phyloP scores from a whole-genome alignment of 1,140 invertebrate genomes.

The Aphis gossypii region DNA sequence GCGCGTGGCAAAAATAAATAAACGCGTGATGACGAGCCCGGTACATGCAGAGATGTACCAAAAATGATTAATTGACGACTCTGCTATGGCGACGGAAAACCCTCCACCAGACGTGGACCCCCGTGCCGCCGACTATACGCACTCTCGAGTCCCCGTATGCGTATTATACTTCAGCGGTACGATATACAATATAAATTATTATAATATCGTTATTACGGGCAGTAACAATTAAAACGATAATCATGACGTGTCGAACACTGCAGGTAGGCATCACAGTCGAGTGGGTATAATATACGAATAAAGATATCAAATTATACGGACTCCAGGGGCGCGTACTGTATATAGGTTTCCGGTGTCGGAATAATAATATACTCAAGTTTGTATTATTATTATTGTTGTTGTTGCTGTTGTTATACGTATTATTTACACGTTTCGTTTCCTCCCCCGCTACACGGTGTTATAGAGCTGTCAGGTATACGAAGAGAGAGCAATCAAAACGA shows the following conservation, averaged over 20 bases:
- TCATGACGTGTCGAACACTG: constrained; percentile 16
- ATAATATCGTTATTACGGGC: background rate
- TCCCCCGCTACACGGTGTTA: background rate
- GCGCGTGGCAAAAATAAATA: constrained; percentile 29
- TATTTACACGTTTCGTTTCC: constrained; percentile 8
- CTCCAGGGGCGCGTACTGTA: background rate
- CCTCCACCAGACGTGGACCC: background rate
- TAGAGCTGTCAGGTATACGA: background rate
- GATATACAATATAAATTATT: constrained; percentile 22
- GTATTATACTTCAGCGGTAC: background rate
- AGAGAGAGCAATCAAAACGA: background rate
- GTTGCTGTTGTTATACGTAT: background rate
- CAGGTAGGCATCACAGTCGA: background rate
- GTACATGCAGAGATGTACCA: background rate
- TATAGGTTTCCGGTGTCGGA: background rate
- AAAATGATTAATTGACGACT: constrained; percentile 26
- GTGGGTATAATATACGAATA: background rate
- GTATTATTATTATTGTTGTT: background rate
- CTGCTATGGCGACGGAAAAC: background rate
- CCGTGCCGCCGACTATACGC: background rate
- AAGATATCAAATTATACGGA: constrained; percentile 54
- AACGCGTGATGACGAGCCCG: background rate
- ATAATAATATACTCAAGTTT: background rate
- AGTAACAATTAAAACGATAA: constrained; percentile 50
- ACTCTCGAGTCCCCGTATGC: background rate